Base-by-base conservation (phyloP, 1,140 invertebrate genomes). In the Drosophila novamexicana region DNA sequence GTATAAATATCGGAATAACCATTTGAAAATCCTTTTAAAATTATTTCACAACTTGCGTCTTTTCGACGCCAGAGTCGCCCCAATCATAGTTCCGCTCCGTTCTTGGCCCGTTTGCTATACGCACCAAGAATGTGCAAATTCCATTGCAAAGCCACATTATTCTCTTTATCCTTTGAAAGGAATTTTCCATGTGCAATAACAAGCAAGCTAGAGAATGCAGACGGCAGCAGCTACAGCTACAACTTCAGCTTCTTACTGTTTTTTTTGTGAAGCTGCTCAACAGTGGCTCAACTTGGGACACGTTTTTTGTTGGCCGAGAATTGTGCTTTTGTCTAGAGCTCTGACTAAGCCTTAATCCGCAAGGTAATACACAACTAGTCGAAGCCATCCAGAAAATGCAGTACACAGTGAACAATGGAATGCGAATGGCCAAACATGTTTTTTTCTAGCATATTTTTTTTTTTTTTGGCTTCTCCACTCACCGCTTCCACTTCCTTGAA, bases 401-500 rank as follows among this genome's bases (percentile, higher is more conserved):
- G 70, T 44, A 58, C 44, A 40, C 16, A 50, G 53, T 83, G 76
- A 66, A 70, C 67, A 85, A 68, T 80, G 62, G 73, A 72, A 73
- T 80, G 69, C 50, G 65, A 79, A 53, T 77, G 65, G 61, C 59
- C 22, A 6, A 34, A 74, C 75, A 58, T 79, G 56, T 50, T n/a
- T 54, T 75, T 58, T 59, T 42, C 22, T 29, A 29, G 22, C 22
- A 29, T 5, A 22, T 22, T 22, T 22, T 22, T 22, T 50, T 71
- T 78, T 76, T 54, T 77, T 22, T 14, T 12, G 14, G 57, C 22
- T 62, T 5, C 65, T 56, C 53, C 34, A 72, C 94, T 94, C 79
- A 96, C 96, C 93, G 95, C 93, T 93, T 97, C 96, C 16, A 95
- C 96, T 89, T 95, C 94, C 73, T 94, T 94, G 93, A 97, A 96